These are phyloP conservation scores for Noctua janthina DNA, from an alignment of 2,888 invertebrate species.

Conservation along the genomic window DNA sequence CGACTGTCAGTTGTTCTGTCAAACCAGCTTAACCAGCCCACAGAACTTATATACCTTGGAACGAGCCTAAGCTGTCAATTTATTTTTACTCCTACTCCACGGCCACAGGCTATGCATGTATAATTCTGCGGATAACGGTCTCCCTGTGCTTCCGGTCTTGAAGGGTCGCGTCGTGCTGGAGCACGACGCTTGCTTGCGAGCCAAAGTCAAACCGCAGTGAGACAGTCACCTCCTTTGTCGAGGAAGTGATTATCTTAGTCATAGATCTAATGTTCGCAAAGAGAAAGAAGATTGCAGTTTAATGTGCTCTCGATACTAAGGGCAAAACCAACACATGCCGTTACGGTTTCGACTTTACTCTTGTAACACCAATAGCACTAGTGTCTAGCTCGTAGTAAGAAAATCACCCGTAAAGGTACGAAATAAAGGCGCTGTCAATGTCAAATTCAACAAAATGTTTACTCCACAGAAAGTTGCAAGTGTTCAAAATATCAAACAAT, in stretches of 20 bases:
- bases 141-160: not conserved
- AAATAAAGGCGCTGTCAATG: constrained; percentile 2
- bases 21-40: not conserved
- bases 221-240: not conserved
- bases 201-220: not conserved
- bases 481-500: constrained; percentile 16
- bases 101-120: not conserved
- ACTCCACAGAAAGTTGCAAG: constrained; percentile 10
- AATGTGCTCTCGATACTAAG: not conserved
- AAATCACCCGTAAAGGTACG: not conserved
- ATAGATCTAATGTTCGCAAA: not conserved
- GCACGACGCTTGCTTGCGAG: not conserved
- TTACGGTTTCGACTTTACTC: not conserved
- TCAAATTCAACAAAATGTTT: not conserved
- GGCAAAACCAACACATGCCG: not conserved
- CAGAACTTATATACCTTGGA: no score
- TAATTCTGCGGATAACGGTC: not conserved
- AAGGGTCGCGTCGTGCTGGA: not conserved
- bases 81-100: not conserved
- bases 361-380: not conserved
- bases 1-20: not conserved
- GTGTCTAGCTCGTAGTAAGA: not conserved
- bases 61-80: not conserved
- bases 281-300: not conserved
- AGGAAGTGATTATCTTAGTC: not conserved